Percentiles rank a stretch among this genome's conserved stretches.
Conservation (phyloP, 2,797 vertebrate genomes). For the Chiloscyllium punctatum region DNA sequence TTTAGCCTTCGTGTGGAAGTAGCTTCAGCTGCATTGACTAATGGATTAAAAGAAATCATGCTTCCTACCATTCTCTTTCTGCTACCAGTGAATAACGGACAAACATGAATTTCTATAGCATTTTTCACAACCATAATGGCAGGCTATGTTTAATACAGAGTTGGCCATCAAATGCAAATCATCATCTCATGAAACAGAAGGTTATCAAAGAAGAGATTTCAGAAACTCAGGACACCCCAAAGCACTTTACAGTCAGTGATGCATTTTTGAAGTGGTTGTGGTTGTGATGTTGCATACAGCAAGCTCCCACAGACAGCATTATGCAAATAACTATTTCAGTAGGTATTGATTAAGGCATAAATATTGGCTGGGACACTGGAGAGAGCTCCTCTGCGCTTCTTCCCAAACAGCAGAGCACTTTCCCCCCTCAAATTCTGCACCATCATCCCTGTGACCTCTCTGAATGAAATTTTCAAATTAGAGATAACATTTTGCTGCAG, state of each 20-base stretch:
- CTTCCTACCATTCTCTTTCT: background rate
- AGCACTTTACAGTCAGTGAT: background rate
- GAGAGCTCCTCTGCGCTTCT: background rate
- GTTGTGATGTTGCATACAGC: background rate
- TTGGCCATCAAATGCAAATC: too few species aligned
- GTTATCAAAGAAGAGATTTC: background rate
- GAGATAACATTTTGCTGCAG: background rate
- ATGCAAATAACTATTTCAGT: background rate
- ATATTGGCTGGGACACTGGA: background rate
- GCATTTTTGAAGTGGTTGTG: background rate
- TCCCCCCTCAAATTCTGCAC: background rate
- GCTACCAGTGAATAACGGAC: background rate
- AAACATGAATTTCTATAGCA: background rate
- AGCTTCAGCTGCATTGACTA: background rate
- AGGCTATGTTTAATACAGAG: too few species aligned
- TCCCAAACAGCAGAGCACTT: too few species aligned
- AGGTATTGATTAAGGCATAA: background rate
- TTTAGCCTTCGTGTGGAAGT: background rate
- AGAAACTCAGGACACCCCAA: background rate
- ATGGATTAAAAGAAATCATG: background rate
- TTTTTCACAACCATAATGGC: background rate
- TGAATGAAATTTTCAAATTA: background rate
- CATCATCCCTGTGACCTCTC: background rate
- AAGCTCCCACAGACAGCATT: background rate
- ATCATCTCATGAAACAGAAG: too few species aligned